Percentiles rank a stretch among this genome's conserved stretches.
Conservation (phyloP, 2,888 invertebrate genomes). For the Dorcus hopei region DNA sequence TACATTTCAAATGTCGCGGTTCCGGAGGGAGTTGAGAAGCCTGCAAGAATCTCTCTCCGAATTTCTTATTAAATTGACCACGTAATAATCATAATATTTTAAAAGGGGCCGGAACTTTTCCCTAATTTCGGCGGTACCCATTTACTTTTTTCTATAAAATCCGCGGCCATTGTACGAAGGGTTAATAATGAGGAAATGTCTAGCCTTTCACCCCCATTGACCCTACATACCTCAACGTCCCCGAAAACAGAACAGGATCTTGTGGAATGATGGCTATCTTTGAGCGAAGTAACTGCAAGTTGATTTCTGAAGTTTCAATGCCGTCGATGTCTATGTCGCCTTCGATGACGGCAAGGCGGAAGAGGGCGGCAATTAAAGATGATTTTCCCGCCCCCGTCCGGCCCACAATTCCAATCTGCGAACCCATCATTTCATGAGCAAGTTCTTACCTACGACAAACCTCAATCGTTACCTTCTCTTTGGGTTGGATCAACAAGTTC, state of each 20-base stretch:
- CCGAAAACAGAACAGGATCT: constrained; percentile 72
- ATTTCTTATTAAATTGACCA: too few species aligned
- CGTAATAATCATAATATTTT: too few species aligned
- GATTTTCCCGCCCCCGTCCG: constrained; percentile 84
- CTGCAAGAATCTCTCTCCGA: too few species aligned
- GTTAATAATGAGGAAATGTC: too few species aligned
- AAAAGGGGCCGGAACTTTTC: too few species aligned
- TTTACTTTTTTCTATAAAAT: too few species aligned
- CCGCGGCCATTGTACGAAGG: too few species aligned
- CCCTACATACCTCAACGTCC: constrained; percentile 55
- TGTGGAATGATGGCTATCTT: constrained; percentile 75
- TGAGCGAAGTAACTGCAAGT: constrained; percentile 59
- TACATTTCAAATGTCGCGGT: too few species aligned
- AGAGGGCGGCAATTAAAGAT: constrained; percentile 63
- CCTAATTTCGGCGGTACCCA: too few species aligned
- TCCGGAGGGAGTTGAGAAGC: too few species aligned
- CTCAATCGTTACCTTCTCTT: constrained; percentile 58
- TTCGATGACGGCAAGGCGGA: constrained; percentile 56
- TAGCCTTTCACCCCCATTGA: too few species aligned
- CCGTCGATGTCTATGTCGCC: constrained; percentile 70
- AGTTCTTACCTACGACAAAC: not conserved
- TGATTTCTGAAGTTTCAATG: constrained; percentile 58
- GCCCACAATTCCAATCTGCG: constrained; percentile 76
- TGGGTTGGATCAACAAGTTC: constrained; percentile 64
- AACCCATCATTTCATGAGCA: constrained; percentile 22